Percentiles rank a stretch among this genome's conserved stretches.
These are phyloP conservation scores for Trichosurus vulpecula DNA, from an alignment of 2,797 vertebrate genomes.

Conservation along the genomic window DNA sequence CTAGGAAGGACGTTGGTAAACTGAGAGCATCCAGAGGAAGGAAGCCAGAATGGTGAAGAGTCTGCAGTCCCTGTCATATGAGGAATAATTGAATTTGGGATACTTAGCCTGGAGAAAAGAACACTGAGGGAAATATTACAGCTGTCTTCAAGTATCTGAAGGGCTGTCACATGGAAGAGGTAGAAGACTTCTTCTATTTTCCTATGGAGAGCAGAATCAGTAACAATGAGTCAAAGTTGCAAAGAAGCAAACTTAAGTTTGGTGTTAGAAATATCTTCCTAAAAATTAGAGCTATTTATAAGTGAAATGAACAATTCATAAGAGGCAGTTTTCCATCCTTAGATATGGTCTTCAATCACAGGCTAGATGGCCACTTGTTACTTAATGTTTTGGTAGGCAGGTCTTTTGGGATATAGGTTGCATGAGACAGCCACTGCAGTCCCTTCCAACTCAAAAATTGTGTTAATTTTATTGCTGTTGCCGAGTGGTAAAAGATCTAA, in stretches of 20 bases:
- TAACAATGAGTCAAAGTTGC: neutral
- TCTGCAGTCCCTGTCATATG: neutral
- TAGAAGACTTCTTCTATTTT: neutral
- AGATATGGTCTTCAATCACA: neutral
- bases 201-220: neutral
- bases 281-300: neutral
- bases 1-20: neutral
- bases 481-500: neutral
- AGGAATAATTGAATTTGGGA: neutral
- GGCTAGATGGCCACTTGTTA: neutral
- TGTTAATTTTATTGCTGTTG: neutral
- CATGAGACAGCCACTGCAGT: neutral
- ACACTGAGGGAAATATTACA: neutral
- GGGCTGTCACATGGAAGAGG: neutral
- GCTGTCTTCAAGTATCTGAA: neutral
- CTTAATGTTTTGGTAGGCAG: neutral
- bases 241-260: neutral
- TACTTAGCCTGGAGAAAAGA: neutral
- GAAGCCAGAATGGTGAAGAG: neutral
- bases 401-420: neutral
- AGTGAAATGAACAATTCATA: neutral
- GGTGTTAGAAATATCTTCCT: neutral
- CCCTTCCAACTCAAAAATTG: neutral
- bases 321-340: neutral
- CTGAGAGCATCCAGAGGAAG: neutral